Percentiles rank a stretch among this genome's conserved stretches.
These are phyloP conservation scores for Saccopteryx leptura DNA, from an alignment of 2,113 vertebrate species.

Conservation along the genomic window DNA sequence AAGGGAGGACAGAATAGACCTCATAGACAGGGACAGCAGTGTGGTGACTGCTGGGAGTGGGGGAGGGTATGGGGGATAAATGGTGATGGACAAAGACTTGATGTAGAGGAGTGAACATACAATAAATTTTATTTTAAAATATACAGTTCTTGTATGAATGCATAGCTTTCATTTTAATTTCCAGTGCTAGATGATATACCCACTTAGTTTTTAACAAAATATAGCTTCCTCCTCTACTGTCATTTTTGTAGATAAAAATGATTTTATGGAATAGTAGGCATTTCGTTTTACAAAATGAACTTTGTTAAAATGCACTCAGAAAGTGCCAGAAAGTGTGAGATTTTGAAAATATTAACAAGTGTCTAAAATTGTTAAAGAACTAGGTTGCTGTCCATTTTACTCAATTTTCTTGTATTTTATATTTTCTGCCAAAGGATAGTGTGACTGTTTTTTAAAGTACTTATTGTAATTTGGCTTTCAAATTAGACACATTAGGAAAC, in stretches of 20 bases:
- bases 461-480: slow-evolving; percentile 71
- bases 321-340: background rate
- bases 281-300: slow-evolving; percentile 52
- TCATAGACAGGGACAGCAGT: too few species aligned
- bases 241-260: slow-evolving; percentile 24
- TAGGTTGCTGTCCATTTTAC: slow-evolving; percentile 24
- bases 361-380: slow-evolving; percentile 54
- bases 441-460: slow-evolving; percentile 17
- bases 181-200: background rate
- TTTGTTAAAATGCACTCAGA: slow-evolving; percentile 27
- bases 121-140: background rate
- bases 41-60: too few species aligned
- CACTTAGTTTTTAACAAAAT: slow-evolving; percentile 36
- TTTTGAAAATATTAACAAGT: slow-evolving; percentile 49
- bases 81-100: too few species aligned
- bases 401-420: slow-evolving; percentile 9
- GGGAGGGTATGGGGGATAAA: too few species aligned
- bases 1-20: too few species aligned
- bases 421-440: slow-evolving; percentile 60
- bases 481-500: slow-evolving; percentile 60
- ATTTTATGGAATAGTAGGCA: background rate
- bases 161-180: background rate
- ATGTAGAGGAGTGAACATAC: too few species aligned
- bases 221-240: background rate
- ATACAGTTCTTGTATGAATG: background rate